Evolutionary conservation across 1,140 invertebrate species (phyloP).

Genomic region (Camponotus pennsylvanicus): DNA sequence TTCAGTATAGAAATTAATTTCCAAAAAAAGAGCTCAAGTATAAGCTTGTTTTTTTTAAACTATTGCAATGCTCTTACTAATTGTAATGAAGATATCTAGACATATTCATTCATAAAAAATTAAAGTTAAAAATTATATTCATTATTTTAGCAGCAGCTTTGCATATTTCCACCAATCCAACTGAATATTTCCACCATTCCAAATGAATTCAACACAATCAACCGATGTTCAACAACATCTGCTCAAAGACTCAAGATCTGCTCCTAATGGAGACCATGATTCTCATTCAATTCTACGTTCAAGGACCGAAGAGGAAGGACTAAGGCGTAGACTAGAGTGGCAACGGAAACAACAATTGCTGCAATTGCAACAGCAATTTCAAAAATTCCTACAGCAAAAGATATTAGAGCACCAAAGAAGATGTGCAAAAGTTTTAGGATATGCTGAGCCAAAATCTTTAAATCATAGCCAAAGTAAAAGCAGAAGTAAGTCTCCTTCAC

Average conservation of each 20-base stretch:
- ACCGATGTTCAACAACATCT: not conserved
- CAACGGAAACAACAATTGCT: constrained; percentile 45
- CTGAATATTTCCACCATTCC: not conserved
- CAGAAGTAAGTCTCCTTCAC: constrained; percentile 58
- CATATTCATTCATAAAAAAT: too few relatives aligned
- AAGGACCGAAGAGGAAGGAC: too few relatives aligned
- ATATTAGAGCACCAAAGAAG: constrained; percentile 65
- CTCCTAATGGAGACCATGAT: constrained; percentile 30
- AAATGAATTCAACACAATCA: constrained; percentile 48
- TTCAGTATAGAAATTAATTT: too few relatives aligned
- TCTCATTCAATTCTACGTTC: not conserved
- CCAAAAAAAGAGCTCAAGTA: too few relatives aligned
- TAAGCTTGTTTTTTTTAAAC: too few relatives aligned
- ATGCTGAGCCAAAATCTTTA: constrained; percentile 1
- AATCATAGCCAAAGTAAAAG: constrained; percentile 50
- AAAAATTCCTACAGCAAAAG: constrained; percentile 64
- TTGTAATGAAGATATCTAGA: not conserved
- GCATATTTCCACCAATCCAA: too few relatives aligned
- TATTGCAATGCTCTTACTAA: not conserved
- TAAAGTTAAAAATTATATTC: not conserved
- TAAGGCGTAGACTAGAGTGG: constrained; percentile 67
- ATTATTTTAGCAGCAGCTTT: constrained; percentile 10
- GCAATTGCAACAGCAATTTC: constrained; percentile 63
- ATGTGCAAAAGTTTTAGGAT: constrained; percentile 41
- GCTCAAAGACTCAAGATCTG: constrained; percentile 54